Conservation (phyloP, 2,797 vertebrate species). For the Paguma larvata region DNA sequence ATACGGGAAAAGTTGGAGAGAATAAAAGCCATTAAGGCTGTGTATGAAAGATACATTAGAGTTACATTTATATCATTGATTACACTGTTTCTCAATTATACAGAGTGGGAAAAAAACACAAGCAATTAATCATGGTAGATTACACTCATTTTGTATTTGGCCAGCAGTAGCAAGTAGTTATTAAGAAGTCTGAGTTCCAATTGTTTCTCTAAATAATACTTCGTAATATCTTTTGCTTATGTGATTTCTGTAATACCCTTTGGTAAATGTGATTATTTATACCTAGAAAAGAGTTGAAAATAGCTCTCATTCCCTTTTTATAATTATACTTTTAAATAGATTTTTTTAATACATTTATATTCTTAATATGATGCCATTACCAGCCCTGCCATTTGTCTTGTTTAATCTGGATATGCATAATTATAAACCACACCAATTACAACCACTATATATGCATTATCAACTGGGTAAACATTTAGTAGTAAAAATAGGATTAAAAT, state of each 20-base stretch:
- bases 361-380: constrained; percentile 63
- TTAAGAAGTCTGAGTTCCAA: constrained; percentile 77
- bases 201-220: constrained; percentile 77
- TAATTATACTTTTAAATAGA: constrained; percentile 73
- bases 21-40: constrained; percentile 68
- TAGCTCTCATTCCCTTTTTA: constrained; percentile 60
- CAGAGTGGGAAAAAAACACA: constrained; percentile 68
- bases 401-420: constrained; percentile 69
- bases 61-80: constrained; percentile 81
- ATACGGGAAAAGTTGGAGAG: constrained; percentile 41
- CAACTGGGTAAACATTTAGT: constrained; percentile 35
- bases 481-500: constrained; percentile 55
- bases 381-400: constrained; percentile 60
- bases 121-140: constrained; percentile 82
- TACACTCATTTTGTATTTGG: constrained; percentile 83
- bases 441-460: constrained; percentile 22
- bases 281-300: constrained; percentile 70
- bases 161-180: constrained; percentile 75
- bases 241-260: constrained; percentile 70
- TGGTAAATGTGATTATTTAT: constrained; percentile 75
- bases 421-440: constrained; percentile 64
- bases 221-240: constrained; percentile 73
- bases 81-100: constrained; percentile 80
- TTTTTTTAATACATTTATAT: constrained; percentile 61
- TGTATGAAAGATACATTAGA: constrained; percentile 77